Base-by-base conservation (phyloP, 1,140 invertebrate species). In the Drosophila grimshawi region DNA sequence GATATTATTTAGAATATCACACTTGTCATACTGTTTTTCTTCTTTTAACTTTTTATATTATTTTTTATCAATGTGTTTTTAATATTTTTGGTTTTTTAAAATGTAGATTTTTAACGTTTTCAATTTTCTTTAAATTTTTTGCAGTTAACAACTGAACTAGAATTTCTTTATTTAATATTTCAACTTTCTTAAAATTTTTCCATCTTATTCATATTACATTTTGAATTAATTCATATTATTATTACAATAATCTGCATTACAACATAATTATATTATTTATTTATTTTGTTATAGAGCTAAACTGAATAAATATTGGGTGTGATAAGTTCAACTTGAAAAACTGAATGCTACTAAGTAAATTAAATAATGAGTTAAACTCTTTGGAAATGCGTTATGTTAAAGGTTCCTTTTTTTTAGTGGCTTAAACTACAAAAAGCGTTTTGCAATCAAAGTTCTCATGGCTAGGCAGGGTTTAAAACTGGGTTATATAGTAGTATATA, bases 1-100 rank as follows among this genome's bases (percentile, higher is more conserved):
- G 85, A 89, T 89, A 89, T 89, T 85, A 73, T 89, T 73, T 71
- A 79, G 78, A 89, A 85, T 89, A 89, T 89, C 85, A 89, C 85
- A 89, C 81, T 81, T 85, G 83, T 60, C 78, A 80, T 74, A 53
- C 59, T 45, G 2, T 11, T 53, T 57, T 69, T 86, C 51, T 19
- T 19, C 19, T 19, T 19, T 19, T 19, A 19, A 19, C 19, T 19
- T 19, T 19, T 19, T 19, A 19, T 19, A 19, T 39, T 5, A 48
- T 39, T 56, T 51, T 33, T 43, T 73, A 60, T 72, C 6, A 60
- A 35, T 49, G 56, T 74, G 19, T 53, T 66, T 71, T 48, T 45
- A n/a, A 39, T 60, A 48, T 53, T 45, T 32, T 51, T 60, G 19
- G 19, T 19, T 19, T 19, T 19, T 19, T 19, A 19, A 67, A 35